These are phyloP conservation scores for Entosphenus tridentatus DNA, from an alignment of 2,113 vertebrate genomes.

Conservation along the genomic window DNA sequence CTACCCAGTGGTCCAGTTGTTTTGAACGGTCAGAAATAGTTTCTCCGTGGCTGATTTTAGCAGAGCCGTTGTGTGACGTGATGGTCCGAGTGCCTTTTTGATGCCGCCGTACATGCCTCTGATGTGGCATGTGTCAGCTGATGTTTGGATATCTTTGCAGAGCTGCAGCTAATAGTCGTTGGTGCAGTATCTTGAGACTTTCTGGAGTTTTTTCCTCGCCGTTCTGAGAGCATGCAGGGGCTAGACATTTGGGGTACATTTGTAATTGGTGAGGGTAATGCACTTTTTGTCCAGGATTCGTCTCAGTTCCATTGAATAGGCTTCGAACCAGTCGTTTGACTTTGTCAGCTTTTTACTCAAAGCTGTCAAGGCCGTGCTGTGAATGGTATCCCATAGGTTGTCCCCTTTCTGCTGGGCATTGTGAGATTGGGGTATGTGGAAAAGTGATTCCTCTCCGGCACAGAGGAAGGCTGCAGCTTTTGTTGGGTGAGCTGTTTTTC, in stretches of 20 bases:
- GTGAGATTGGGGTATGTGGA: neutral
- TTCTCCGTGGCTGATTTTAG: neutral
- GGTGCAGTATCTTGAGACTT: neutral
- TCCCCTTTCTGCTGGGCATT: neutral
- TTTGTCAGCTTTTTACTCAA: neutral
- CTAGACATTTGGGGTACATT: neutral
- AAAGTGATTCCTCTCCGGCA: no score
- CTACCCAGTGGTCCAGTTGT: neutral
- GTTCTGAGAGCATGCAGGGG: constrained; percentile 1
- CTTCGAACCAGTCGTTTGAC: neutral
- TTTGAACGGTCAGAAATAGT: neutral
- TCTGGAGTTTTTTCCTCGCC: neutral
- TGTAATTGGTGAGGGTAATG: neutral
- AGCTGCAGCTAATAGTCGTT: neutral
- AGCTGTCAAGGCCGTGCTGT: neutral
- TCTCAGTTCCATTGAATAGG: neutral
- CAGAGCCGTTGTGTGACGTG: neutral
- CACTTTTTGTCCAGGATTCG: neutral
- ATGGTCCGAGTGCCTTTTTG: neutral
- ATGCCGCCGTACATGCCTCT: neutral
- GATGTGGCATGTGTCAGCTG: neutral
- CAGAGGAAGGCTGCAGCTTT: no score
- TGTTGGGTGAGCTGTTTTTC: no score
- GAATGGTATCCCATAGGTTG: neutral
- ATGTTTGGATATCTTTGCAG: neutral